Conservation (phyloP, 2,113 vertebrate species). For the Sapayoa aenigma region DNA sequence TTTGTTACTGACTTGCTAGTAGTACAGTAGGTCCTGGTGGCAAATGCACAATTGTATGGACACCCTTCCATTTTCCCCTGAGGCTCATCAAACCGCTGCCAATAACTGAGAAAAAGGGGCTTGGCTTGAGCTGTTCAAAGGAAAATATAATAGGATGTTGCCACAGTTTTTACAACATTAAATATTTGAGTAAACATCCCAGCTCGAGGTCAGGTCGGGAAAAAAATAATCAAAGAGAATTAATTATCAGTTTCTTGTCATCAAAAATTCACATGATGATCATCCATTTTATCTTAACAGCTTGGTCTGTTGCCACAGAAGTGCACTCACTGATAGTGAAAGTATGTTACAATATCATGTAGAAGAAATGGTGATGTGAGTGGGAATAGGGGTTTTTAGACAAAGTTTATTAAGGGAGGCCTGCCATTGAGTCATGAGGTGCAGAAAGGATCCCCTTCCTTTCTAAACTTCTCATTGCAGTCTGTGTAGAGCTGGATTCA, state of each 20-base stretch:
- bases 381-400: neutral
- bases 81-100: neutral
- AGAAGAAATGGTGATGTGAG: neutral
- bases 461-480: neutral
- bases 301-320: neutral
- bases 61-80: neutral
- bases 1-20: neutral
- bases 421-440: neutral
- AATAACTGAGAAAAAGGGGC: neutral
- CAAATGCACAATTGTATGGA: neutral
- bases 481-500: neutral
- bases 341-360: accelerated
- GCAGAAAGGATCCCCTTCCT: neutral
- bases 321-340: neutral
- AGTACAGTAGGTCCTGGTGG: neutral
- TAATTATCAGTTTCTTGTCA: neutral
- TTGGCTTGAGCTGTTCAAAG: neutral
- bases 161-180: neutral
- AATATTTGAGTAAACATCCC: neutral
- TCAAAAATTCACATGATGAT: neutral
- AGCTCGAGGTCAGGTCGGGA: neutral
- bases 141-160: neutral
- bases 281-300: neutral
- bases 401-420: neutral
- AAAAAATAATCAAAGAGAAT: neutral